Evolutionary conservation across 2,113 vertebrate genomes (phyloP).

Genomic region (Bombycilla garrulus): DNA sequence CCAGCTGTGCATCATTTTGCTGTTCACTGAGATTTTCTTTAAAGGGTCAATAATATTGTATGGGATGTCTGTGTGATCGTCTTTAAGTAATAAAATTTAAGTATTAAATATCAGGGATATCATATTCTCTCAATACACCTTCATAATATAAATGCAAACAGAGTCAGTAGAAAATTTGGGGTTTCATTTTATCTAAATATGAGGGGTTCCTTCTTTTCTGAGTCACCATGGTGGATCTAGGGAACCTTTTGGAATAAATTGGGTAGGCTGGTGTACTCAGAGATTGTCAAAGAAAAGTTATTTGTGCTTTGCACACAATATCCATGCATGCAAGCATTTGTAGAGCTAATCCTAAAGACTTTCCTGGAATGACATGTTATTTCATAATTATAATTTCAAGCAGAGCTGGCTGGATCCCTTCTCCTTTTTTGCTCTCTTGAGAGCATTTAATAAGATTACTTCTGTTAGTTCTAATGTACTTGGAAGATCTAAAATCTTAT

Average conservation of each 20-base stretch:
- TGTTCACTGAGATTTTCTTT: not conserved
- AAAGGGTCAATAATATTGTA: not conserved
- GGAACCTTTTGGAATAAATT: not conserved
- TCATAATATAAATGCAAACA: not conserved
- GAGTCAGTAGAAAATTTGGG: not conserved
- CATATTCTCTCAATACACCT: not conserved
- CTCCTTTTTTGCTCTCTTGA: not conserved
- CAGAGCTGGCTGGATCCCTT: not conserved
- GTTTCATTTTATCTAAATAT: not conserved
- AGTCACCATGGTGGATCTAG: not conserved
- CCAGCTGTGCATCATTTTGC: not conserved
- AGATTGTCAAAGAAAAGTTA: not conserved
- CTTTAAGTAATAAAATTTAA: not conserved
- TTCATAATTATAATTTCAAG: not conserved
- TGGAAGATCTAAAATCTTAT: not conserved
- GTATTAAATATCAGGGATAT: not conserved
- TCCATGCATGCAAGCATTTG: not conserved
- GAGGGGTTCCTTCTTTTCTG: not conserved
- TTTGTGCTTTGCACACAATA: not conserved
- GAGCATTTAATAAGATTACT: not conserved
- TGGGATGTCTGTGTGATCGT: not conserved
- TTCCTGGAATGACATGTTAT: not conserved
- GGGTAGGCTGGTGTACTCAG: not conserved
- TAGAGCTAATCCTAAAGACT: not conserved
- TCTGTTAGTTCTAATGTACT: not conserved